Evolutionary conservation across 2,888 invertebrate genomes (phyloP).

Genomic region (Clepsis dumicolana): DNA sequence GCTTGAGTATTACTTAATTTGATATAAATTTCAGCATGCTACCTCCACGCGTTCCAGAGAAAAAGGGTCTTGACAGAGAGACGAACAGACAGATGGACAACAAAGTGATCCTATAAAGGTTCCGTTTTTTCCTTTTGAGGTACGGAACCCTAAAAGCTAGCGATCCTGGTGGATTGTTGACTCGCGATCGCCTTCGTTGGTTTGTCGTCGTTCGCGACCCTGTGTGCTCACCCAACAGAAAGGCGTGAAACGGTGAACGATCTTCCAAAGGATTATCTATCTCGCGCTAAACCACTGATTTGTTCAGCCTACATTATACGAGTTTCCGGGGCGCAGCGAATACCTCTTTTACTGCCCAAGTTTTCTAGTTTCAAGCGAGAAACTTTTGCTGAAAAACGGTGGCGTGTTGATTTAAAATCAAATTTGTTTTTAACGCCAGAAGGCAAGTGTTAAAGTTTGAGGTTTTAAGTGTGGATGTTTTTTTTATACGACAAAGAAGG

Average conservation of each 20-base stretch:
- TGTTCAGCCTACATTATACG: slow-evolving; percentile 25
- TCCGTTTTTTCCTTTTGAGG: too few relatives aligned
- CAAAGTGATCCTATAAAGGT: too few relatives aligned
- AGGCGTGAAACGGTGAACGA: slow-evolving; percentile 62
- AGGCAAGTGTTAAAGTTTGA: not conserved
- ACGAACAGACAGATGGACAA: too few relatives aligned
- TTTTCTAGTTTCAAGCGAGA: slow-evolving; percentile 1
- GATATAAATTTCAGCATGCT: too few relatives aligned
- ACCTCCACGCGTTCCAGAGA: too few relatives aligned
- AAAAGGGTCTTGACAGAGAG: too few relatives aligned
- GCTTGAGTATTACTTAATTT: too few relatives aligned
- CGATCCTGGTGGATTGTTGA: too few relatives aligned
- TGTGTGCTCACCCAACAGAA: slow-evolving; percentile 48
- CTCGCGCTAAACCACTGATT: slow-evolving; percentile 54
- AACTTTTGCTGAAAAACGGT: not conserved
- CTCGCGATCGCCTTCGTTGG: too few relatives aligned
- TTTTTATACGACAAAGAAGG: too few relatives aligned
- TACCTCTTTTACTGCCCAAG: not conserved
- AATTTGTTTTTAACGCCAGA: not conserved
- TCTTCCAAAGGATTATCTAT: slow-evolving; percentile 64
- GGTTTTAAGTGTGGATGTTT: not conserved
- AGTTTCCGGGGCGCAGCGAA: not conserved
- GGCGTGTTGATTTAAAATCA: not conserved
- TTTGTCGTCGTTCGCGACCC: slow-evolving; percentile 13
- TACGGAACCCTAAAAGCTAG: too few relatives aligned